phyloP scores from a whole-genome alignment of 2,797 vertebrate genomes.

The Thripadectes ignobilis region DNA sequence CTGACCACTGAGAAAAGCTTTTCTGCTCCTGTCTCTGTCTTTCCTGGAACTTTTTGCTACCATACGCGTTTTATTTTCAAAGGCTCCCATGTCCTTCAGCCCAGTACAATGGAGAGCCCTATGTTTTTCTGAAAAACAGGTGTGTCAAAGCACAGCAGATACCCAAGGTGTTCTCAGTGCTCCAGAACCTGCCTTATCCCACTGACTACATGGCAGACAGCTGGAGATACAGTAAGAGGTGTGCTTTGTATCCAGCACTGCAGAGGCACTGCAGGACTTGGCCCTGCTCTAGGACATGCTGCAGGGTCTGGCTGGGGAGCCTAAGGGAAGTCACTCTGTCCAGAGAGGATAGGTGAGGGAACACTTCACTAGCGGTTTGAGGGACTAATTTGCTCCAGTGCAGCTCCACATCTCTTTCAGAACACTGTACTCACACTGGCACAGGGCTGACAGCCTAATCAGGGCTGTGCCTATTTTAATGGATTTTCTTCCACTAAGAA shows the following conservation, averaged over 20 bases:
- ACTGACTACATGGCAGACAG: accelerated
- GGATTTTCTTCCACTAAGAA: not conserved
- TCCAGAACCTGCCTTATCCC: not conserved
- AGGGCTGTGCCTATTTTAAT: not conserved
- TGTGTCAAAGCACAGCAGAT: not conserved
- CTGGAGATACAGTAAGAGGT: not conserved
- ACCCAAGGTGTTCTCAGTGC: not conserved
- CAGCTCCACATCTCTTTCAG: not conserved
- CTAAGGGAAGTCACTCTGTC: not conserved
- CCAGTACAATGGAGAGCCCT: not conserved
- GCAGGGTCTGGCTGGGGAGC: not conserved
- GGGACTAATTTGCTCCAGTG: not conserved
- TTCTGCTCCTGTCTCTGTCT: not conserved
- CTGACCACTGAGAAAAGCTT: not conserved
- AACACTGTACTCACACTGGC: not conserved
- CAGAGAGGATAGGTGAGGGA: not conserved
- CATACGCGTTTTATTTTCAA: not conserved
- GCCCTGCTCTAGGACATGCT: not conserved
- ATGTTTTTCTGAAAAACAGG: not conserved
- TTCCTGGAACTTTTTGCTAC: not conserved
- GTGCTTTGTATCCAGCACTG: not conserved
- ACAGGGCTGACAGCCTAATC: not conserved
- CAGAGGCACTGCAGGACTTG: not conserved
- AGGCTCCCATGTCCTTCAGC: not conserved
- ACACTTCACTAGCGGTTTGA: not conserved